A percentile compares a stretch with the other conserved stretches of the same genome.
Evolutionary conservation across 2,113 vertebrate species (phyloP).

Genomic region (Aepyceros melampus): DNA sequence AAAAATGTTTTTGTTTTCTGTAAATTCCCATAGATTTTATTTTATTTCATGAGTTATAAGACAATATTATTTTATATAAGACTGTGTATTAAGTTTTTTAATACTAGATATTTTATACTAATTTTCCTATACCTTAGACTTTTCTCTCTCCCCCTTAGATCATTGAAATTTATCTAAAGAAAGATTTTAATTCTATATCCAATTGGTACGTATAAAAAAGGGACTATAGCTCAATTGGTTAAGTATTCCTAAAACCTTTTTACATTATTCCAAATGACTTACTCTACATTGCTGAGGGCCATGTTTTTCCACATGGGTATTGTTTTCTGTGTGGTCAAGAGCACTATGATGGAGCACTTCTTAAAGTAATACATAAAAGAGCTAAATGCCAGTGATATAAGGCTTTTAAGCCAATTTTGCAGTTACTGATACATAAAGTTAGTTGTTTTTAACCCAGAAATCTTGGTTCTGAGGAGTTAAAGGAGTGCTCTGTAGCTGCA

Average conservation of each 20-base stretch:
- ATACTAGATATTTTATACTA: neutral
- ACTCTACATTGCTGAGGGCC: neutral
- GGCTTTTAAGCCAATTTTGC: neutral
- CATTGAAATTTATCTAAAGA: neutral
- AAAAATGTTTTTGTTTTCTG: slow-evolving; percentile 8
- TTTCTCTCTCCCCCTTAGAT: neutral
- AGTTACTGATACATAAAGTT: neutral
- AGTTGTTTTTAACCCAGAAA: neutral
- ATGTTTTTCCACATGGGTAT: neutral
- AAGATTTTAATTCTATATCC: neutral
- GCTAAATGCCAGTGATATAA: neutral
- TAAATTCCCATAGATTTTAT: neutral
- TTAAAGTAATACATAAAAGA: neutral
- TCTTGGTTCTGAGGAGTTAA: neutral
- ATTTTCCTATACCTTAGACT: neutral
- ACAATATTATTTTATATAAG: neutral
- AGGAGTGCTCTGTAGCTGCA: neutral
- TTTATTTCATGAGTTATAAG: neutral
- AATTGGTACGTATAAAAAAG: neutral
- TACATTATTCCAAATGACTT: neutral
- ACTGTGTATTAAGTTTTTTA: neutral
- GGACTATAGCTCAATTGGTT: neutral
- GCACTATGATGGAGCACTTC: neutral
- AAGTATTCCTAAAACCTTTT: neutral
- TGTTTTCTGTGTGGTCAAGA: neutral